phyloP scores from a whole-genome alignment of 1,140 invertebrate species.

The Metopolophium dirhodum region DNA sequence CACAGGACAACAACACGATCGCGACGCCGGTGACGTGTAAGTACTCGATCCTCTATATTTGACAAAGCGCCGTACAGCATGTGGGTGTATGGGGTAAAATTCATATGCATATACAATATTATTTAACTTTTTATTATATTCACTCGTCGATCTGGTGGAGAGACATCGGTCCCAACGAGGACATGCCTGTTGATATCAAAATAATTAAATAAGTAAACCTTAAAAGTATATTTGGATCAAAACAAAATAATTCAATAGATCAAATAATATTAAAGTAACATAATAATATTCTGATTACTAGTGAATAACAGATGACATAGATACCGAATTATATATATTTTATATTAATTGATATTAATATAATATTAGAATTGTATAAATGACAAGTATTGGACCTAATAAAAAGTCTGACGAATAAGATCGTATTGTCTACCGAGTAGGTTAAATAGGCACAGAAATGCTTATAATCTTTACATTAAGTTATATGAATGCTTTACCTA shows the following conservation, averaged over 20 bases:
- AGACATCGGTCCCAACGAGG: not conserved
- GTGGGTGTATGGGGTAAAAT: not conserved
- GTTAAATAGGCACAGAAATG: not conserved
- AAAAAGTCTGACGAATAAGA: not conserved
- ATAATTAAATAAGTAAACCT: not conserved
- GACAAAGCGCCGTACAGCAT: not conserved
- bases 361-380: not conserved
- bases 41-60: not conserved
- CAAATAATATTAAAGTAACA: not conserved
- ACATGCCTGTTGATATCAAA: not conserved
- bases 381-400: not conserved
- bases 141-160: not conserved
- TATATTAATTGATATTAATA: not conserved
- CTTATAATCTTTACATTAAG: not conserved
- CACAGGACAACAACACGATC: slow-evolving; percentile 58
- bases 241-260: not conserved
- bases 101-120: not conserved
- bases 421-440: not conserved
- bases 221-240: not conserved
- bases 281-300: not conserved
- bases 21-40: slow-evolving; percentile 58
- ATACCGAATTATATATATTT: not conserved
- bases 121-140: not conserved
- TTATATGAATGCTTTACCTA: not conserved
- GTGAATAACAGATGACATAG: not conserved